Conservation (phyloP, 2,113 vertebrate species). For the Lathamus discolor region DNA sequence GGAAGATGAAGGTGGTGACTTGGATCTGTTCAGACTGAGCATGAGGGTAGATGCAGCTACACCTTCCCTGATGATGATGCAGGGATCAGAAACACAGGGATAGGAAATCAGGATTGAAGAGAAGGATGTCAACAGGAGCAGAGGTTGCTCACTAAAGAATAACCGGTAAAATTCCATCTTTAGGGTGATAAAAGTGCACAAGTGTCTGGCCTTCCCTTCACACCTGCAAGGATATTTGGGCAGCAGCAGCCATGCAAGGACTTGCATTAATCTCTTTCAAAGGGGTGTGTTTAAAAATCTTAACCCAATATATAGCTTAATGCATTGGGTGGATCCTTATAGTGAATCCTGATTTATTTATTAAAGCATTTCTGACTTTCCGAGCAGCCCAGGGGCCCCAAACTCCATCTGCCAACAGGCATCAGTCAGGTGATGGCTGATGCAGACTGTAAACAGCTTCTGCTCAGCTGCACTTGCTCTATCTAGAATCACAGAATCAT, state of each 20-base stretch:
- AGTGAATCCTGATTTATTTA: neutral
- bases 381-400: neutral
- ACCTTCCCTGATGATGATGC: neutral
- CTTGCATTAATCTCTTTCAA: rapidly evolving
- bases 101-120: neutral
- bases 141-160: neutral
- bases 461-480: rapidly evolving
- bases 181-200: neutral
- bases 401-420: neutral
- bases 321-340: neutral
- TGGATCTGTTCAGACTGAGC: neutral
- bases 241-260: neutral
- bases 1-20: neutral
- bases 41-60: neutral
- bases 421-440: rapidly evolving
- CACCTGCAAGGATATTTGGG: neutral
- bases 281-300: neutral
- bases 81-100: rapidly evolving
- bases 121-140: neutral
- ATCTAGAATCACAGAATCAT: neutral
- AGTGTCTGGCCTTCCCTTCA: rapidly evolving
- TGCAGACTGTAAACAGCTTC: rapidly evolving
- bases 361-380: neutral
- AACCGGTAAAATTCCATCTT: neutral
- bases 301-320: neutral